phyloP scores from a whole-genome alignment of 2,113 vertebrate genomes.

The Poeciliopsis retropinna region DNA sequence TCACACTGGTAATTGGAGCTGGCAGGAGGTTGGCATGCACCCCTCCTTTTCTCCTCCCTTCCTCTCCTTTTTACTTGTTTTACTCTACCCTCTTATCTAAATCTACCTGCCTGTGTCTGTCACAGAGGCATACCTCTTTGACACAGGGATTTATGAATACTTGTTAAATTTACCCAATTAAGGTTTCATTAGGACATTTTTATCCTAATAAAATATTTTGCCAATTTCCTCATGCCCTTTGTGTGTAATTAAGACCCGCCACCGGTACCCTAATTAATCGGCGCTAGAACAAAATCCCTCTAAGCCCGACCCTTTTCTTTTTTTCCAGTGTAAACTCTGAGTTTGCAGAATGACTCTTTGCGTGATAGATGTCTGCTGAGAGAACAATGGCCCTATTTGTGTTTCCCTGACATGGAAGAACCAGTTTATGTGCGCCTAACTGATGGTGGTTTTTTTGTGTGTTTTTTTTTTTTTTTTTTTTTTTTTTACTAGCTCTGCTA shows the following conservation, averaged over 20 bases:
- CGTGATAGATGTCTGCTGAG: slow-evolving; percentile 50
- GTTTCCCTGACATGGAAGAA: slow-evolving; percentile 51
- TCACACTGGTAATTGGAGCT: slow-evolving; percentile 79
- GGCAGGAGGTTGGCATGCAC: slow-evolving; percentile 77
- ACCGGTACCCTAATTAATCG: slow-evolving; percentile 51
- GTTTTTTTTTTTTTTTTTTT: not conserved
- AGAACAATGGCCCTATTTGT: slow-evolving; percentile 69
- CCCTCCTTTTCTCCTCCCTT: slow-evolving; percentile 56
- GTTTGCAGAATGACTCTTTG: slow-evolving; percentile 46
- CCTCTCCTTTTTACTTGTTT: slow-evolving; percentile 33
- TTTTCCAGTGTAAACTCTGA: slow-evolving; percentile 20
- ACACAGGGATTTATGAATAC: slow-evolving; percentile 35
- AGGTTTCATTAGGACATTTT: slow-evolving; percentile 1
- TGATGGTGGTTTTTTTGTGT: not conserved
- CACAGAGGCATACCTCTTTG: slow-evolving; percentile 22
- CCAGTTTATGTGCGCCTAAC: slow-evolving; percentile 41
- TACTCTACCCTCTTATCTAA: slow-evolving; percentile 40
- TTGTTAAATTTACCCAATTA: slow-evolving; percentile 45
- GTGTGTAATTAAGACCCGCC: slow-evolving; percentile 29
- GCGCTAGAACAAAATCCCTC: slow-evolving; percentile 34
- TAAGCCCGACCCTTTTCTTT: slow-evolving; percentile 28
- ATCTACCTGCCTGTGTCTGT: slow-evolving; percentile 51
- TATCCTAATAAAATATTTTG: slow-evolving; percentile 18
- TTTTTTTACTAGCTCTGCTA: slow-evolving; percentile 21
- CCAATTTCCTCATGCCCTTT: slow-evolving; percentile 24